These are phyloP conservation scores for Porphyrio hochstetteri DNA, from an alignment of 2,113 vertebrate genomes.

Conservation along the genomic window DNA sequence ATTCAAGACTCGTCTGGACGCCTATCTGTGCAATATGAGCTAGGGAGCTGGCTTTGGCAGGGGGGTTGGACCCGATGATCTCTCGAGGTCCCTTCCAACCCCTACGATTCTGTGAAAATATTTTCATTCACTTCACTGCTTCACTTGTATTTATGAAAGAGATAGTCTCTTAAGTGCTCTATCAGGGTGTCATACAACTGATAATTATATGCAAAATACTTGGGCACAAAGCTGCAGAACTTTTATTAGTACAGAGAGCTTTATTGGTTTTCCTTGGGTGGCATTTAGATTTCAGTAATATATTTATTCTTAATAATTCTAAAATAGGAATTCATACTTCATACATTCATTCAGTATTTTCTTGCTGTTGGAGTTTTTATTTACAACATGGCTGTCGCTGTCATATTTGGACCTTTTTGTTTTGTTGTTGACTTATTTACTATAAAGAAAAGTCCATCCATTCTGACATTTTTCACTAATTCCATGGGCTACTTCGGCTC, in stretches of 20 bases:
- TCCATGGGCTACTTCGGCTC: not conserved
- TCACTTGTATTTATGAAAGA: not conserved
- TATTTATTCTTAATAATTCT: not conserved
- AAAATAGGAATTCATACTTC: not conserved
- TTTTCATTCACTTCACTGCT: not conserved
- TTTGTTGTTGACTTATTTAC: not conserved
- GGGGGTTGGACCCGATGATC: too few relatives aligned
- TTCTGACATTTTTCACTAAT: not conserved
- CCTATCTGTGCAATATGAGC: too few relatives aligned
- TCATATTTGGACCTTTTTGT: not conserved
- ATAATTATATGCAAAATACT: not conserved
- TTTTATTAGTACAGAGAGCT: not conserved
- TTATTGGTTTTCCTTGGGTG: not conserved
- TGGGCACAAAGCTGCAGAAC: not conserved
- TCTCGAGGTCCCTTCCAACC: too few relatives aligned
- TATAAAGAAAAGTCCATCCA: not conserved
- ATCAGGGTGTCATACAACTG: not conserved
- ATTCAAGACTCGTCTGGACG: too few relatives aligned
- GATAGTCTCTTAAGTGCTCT: not conserved
- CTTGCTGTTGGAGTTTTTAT: not conserved
- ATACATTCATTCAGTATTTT: not conserved
- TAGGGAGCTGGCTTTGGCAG: too few relatives aligned
- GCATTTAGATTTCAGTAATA: not conserved
- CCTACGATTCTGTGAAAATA: too few relatives aligned
- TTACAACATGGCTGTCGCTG: accelerated